Conservation (phyloP, 2,797 vertebrate genomes). For the Miichthys miiuy region DNA sequence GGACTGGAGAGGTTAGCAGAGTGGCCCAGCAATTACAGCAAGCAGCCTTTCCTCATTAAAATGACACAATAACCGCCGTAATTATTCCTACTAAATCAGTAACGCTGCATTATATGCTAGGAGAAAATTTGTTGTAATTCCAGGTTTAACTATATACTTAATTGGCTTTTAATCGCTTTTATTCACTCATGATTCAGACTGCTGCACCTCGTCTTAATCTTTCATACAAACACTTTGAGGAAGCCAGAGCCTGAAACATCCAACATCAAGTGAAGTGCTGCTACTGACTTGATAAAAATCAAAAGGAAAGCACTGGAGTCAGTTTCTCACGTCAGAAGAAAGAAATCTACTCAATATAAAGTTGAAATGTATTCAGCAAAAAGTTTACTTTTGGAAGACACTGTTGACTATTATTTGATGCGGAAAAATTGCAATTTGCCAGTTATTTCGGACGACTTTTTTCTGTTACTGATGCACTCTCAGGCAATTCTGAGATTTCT, state of each 20-base stretch:
- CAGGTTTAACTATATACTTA: slow-evolving; percentile 20
- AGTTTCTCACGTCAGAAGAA: neutral
- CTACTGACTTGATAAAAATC: neutral
- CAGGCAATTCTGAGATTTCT: too few relatives aligned
- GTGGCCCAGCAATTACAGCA: slow-evolving; percentile 22
- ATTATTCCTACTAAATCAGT: slow-evolving; percentile 9
- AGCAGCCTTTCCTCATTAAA: slow-evolving; percentile 28
- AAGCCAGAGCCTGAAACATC: neutral
- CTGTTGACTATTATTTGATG: neutral
- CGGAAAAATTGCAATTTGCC: too few relatives aligned
- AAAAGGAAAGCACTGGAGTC: neutral
- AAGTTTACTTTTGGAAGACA: neutral
- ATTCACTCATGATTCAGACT: slow-evolving; percentile 1
- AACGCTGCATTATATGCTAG: neutral
- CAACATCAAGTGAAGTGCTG: neutral
- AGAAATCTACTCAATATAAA: neutral
- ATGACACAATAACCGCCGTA: slow-evolving; percentile 1
- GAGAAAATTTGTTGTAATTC: neutral
- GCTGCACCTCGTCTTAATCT: slow-evolving; percentile 11
- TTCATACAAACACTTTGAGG: neutral
- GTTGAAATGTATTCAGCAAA: neutral
- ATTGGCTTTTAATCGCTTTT: slow-evolving; percentile 20
- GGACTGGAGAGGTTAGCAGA: slow-evolving; percentile 11
- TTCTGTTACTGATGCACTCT: too few relatives aligned
- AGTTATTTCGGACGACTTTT: neutral